Base-by-base conservation (phyloP, 2,113 vertebrate species). In the Arothron firmamentum region DNA sequence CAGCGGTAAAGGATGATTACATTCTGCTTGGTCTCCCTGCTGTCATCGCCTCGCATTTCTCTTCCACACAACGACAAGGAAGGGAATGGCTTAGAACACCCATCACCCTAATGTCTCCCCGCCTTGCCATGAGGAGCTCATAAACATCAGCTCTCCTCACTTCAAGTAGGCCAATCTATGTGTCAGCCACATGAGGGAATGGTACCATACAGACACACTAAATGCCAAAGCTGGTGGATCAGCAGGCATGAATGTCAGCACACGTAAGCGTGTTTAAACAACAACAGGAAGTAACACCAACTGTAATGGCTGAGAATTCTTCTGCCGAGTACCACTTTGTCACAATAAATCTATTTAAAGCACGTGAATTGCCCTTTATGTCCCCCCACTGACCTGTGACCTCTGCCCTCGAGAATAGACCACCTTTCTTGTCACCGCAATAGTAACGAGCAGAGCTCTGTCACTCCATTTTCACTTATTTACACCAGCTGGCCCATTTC, bases 71-170 rank as follows among this genome's bases (percentile, higher is more conserved):
- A 67, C 69, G 78, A 70, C 81, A 62, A 64, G 72, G 77, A 81
- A 73, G 70, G 71, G 64, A 77, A 81, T 48, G 70, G 74, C 75
- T 75, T 76, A 69, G 82, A 79, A 72, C 80, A 85, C 76, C 79
- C 64, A 62, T 88, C 86, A 84, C 58, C 77, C 74, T 83, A 80
- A 86, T 73, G 75, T 83, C 77, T 82, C 59, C 61, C 62, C 65
- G 77, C 53, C 74, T 77, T 70, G 72, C 83, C 80, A 66, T 62
- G 64, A 82, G 60, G 63, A 66, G 56, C 77, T 82, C 75, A 81
- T 81, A 75, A 84, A 81, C 70, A 80, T 72, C 58, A 45, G 13
- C 73, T 67, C 52, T 56, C 70, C 34, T 65, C 61, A 43, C 46
- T 62, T 61, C 58, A 87, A 85, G 67, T 79, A 73, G 77, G 76